Conservation (phyloP, 1,140 invertebrate genomes). For the Sesamia nonagrioides region DNA sequence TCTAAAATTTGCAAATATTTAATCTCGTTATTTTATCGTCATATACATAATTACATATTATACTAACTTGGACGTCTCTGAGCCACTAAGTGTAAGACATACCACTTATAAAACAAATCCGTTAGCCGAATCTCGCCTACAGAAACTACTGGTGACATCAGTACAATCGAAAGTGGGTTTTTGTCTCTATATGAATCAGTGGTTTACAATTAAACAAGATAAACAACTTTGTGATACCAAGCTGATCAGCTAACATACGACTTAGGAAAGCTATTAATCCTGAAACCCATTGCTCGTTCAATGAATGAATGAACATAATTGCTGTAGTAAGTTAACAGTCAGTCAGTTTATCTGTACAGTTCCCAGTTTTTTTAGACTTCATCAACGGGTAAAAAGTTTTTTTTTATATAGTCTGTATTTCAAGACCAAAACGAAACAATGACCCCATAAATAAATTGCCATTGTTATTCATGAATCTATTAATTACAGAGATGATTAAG, state of each 20-base stretch:
- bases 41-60: background rate
- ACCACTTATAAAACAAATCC: conserved; percentile 12
- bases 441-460: conserved; percentile 19
- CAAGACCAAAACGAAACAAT: conserved; percentile 4
- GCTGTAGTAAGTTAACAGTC: background rate
- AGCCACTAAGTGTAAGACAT: conserved; percentile 18
- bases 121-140: conserved; percentile 59
- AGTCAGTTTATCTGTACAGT: background rate
- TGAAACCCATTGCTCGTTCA: conserved; percentile 3
- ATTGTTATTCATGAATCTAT: conserved; percentile 8
- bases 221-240: background rate
- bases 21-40: background rate
- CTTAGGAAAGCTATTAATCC: conserved; percentile 3
- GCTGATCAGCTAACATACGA: conserved; percentile 17
- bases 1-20: background rate
- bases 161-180: conserved; percentile 72
- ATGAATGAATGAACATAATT: conserved; percentile 18
- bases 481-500: conserved; percentile 27
- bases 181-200: conserved; percentile 57
- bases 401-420: conserved; percentile 6
- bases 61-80: conserved; percentile 11
- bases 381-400: background rate
- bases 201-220: conserved; percentile 31
- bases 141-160: conserved; percentile 66
- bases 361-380: background rate